Evolutionary conservation across 2,888 invertebrate genomes (phyloP), one percentile per base, ranked within the genome.

Genomic region (Clepsis dumicolana): DNA sequence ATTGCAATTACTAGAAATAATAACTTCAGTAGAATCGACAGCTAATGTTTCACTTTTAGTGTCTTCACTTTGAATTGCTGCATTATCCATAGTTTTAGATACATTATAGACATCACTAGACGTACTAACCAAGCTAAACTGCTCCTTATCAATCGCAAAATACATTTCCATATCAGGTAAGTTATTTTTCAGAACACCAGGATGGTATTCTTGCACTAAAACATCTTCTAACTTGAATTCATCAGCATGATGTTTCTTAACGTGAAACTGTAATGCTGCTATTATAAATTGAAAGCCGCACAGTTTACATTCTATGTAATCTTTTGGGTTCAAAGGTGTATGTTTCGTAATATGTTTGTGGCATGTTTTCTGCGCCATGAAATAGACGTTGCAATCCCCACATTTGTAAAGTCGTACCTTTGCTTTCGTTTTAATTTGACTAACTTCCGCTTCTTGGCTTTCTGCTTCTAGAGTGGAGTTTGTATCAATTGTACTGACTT

Each of bases 261-360:
- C 80, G 41, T 89, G 89, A 0, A 71, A 65, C 0, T 77, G 80
- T 0, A 89, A 67, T 1, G 81, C 74, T 18, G 79, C 75, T 0
- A 84, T 80, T 1, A 78, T 70, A 60, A 89, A 87, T 63, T 87
- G 88, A 0, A 88, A 74, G 2, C 81, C 77, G 57, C 89, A 89
- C 0, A 88, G 70, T 53, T 89, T 89, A 59, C 89, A 89, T 8
- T 80, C 84, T 2, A 88, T 88, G 56, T 80, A 89, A 1, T 80
- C 76, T n/a, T 77, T 85, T 0, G 82, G 71, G 8, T 88, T 81
- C 2, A 89, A 64, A 0, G 66, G 50, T 8, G 53, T 64, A 10
- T 89, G 89, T 8, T 74, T 70, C 0, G 65, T 7, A 0, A 74
- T 73, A 21, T 89, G 89, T 10, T 82, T 78, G 3, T 77, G 79